Evolutionary conservation across 2,888 invertebrate species (phyloP).

Genomic region (Steromphala cineraria): DNA sequence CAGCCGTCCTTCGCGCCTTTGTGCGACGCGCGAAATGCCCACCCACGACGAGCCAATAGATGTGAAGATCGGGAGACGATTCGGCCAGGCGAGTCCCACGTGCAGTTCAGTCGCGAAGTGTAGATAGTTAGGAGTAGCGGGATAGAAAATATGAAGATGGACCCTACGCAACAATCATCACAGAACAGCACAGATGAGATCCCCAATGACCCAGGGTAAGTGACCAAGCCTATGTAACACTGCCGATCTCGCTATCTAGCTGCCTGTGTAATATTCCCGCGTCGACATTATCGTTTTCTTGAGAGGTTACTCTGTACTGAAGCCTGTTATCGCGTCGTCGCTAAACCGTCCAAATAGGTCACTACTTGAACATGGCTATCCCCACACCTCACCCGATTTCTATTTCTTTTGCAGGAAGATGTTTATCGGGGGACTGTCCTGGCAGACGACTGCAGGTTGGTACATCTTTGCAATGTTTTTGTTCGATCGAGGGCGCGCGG

Average conservation of each 20-base stretch:
- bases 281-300: slow-evolving; percentile 22
- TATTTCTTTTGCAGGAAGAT: slow-evolving; percentile 94
- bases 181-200: slow-evolving; percentile 81
- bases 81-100: slow-evolving; percentile 48
- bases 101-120: slow-evolving; percentile 55
- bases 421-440: slow-evolving; percentile 99
- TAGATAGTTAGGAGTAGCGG: slow-evolving; percentile 61
- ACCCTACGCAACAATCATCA: slow-evolving; percentile 59
- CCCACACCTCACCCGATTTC: not conserved
- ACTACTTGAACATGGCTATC: slow-evolving; percentile 40
- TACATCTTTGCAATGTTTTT: slow-evolving; percentile 19
- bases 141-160: slow-evolving; percentile 68
- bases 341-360: slow-evolving; percentile 57
- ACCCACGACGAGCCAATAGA: slow-evolving; percentile 65
- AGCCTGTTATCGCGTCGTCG: slow-evolving; percentile 32
- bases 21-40: slow-evolving; percentile 64
- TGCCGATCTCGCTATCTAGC: slow-evolving; percentile 85
- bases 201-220: slow-evolving; percentile 95
- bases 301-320: not conserved
- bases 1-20: slow-evolving; percentile 61
- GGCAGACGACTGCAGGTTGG: slow-evolving; percentile 99
- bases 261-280: slow-evolving; percentile 95
- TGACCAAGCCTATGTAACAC: slow-evolving; percentile 34
- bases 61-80: slow-evolving; percentile 35
- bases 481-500: not conserved